Evolutionary conservation across 2,113 vertebrate species (phyloP), one percentile per base, ranked within the genome.

Genomic region (Meriones unguiculatus): DNA sequence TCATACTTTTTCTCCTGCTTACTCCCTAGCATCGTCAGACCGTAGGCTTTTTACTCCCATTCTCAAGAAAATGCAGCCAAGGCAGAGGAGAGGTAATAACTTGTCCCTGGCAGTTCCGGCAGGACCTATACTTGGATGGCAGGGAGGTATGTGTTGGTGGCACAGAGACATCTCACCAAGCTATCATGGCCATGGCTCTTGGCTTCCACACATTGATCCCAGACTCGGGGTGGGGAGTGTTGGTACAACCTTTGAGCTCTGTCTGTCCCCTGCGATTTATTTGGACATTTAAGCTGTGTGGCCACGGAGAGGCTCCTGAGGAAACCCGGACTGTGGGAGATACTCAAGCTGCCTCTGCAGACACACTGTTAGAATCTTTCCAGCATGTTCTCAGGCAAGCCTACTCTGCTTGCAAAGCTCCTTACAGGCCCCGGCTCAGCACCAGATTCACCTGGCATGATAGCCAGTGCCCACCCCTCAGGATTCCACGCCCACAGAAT

Each of bases 251-350:
- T 82, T 41, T 69, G 54, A 52, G 65, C 50, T 87, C 62, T 7
- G 15, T 38, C 0, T 46, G 10, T 22, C 4, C 25, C 38, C 52
- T 38, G 38, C 30, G 46, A 87, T 91, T 82, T n/a, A 87, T 91
- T 82, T n/a, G 72, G n/a, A 73, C 46, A 35, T 57, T 32, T 2
- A 3, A 22, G 9, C 41, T 28, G 35, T 38, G 62, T 87, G 95
- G 80, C 85, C 28, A 54, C 5, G 4, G 25, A 18, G 3, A 54
- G 62, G 32, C 8, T 94, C 57, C 0, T 7, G 54, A 87, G 38
- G 75, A 84, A 94, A 94, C 25, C 64, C 69, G 73, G 73, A 38
- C n/a, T 57, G 54, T 32, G 90, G 59, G 69, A 77, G 30, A 28
- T 18, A 32, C 28, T 75, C 38, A 41, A 64, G 78, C 65, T 86